Conservation (phyloP, 1,140 invertebrate genomes). For the Dufourea novaeangliae region DNA sequence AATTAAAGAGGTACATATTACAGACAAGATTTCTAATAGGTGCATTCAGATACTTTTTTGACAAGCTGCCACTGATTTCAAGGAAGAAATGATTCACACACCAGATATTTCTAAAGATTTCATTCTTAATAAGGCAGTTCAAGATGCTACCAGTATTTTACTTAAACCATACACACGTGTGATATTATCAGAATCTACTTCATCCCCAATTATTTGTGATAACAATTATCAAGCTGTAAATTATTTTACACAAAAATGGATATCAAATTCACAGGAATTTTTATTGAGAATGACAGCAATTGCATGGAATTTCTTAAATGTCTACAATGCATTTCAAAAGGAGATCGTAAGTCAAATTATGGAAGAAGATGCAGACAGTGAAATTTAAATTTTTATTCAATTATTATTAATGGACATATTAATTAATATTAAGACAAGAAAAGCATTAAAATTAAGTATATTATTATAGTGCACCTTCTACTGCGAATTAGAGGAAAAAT, state of each 20-base stretch:
- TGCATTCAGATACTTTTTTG: slow-evolving; percentile 11
- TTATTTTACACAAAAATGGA: slow-evolving; percentile 4
- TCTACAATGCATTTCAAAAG: slow-evolving; percentile 42
- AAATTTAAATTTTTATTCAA: neutral
- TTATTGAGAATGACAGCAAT: slow-evolving; percentile 56
- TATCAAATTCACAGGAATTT: slow-evolving; percentile 46
- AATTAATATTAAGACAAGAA: neutral
- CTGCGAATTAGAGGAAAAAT: neutral
- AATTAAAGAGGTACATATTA: neutral
- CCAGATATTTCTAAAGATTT: slow-evolving; percentile 50
- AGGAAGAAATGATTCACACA: slow-evolving; percentile 23
- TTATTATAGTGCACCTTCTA: slow-evolving; percentile 12
- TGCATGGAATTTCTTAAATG: slow-evolving; percentile 62
- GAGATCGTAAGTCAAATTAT: neutral
- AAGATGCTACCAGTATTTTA: slow-evolving; percentile 54
- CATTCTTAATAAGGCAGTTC: slow-evolving; percentile 49
- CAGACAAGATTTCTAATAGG: slow-evolving; percentile 11
- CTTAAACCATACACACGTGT: slow-evolving; percentile 25
- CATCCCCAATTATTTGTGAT: neutral
- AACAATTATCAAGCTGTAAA: neutral
- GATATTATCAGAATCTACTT: neutral
- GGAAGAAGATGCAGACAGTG: neutral
- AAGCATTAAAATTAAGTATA: neutral
- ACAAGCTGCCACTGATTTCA: slow-evolving; percentile 35
- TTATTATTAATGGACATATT: neutral